phyloP scores from a whole-genome alignment of 1,140 invertebrate genomes.

The Trichogramma pretiosum region DNA sequence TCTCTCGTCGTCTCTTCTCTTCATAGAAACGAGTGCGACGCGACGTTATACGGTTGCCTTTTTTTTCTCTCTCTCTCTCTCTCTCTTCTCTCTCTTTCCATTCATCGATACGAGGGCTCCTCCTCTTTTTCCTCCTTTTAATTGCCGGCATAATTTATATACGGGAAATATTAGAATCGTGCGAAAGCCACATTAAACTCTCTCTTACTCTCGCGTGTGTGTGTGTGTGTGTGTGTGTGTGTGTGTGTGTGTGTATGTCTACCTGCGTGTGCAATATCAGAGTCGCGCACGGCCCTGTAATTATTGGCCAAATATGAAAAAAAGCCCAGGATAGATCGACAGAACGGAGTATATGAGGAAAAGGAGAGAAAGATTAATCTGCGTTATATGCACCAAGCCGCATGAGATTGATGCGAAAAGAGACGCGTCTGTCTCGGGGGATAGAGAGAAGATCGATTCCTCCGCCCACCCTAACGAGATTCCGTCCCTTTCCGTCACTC shows the following conservation, averaged over 20 bases:
- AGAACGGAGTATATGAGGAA: conserved; percentile 29
- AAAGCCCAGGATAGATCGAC: conserved; percentile 33
- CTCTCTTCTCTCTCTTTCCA: not conserved
- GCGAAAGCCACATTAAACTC: conserved; percentile 39
- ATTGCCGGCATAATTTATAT: conserved; percentile 41
- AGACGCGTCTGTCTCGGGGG: not conserved
- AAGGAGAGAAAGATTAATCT: conserved; percentile 19
- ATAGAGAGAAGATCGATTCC: conserved; percentile 26
- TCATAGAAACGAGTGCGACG: too few relatives aligned
- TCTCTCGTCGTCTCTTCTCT: too few relatives aligned
- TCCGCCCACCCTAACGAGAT: conserved; percentile 35
- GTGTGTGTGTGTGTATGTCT: too few relatives aligned
- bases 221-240: too few relatives aligned
- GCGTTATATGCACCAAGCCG: not conserved
- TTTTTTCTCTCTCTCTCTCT: conserved; percentile 6
- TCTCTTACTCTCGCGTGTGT: conserved; percentile 7
- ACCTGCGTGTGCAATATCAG: too few relatives aligned
- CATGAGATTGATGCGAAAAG: conserved; percentile 20
- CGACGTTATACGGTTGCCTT: too few relatives aligned
- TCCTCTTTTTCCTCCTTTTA: conserved; percentile 28
- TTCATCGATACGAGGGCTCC: conserved; percentile 4
- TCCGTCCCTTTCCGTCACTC: conserved; percentile 32
- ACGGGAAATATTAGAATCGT: conserved; percentile 43
- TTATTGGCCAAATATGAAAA: conserved; percentile 43
- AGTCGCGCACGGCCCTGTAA: conserved; percentile 36